Conservation (phyloP, 2,797 vertebrate genomes). For the Potorous gilbertii region DNA sequence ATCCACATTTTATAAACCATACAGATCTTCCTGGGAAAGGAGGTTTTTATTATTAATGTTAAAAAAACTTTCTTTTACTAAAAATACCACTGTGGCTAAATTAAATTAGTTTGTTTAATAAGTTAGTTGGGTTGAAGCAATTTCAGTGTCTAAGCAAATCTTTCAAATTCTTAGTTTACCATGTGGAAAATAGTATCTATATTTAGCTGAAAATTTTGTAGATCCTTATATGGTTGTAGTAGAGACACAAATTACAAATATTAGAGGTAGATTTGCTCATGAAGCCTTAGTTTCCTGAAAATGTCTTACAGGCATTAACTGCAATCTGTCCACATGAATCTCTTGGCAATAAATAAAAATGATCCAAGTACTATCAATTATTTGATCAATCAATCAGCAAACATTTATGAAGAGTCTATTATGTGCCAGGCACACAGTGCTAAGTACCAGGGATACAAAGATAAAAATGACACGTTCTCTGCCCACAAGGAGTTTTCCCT, state of each 20-base stretch:
- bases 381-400: too few species aligned
- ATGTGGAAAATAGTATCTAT: not conserved
- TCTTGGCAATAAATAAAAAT: not conserved
- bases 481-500: not conserved
- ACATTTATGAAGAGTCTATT: too few species aligned
- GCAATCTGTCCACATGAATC: not conserved
- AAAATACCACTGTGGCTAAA: slow-evolving; percentile 11
- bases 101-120: slow-evolving; percentile 24
- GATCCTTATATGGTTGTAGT: not conserved
- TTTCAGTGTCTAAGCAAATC: slow-evolving; percentile 31
- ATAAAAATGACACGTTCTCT: not conserved
- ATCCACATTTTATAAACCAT: not conserved
- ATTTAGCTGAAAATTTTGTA: slow-evolving; percentile 12
- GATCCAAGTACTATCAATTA: too few species aligned
- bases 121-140: slow-evolving; percentile 24
- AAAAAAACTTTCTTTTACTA: slow-evolving; percentile 18
- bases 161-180: slow-evolving; percentile 19
- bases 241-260: not conserved
- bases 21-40: not conserved
- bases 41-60: slow-evolving; percentile 34
- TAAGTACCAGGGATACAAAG: not conserved
- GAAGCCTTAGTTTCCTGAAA: not conserved
- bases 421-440: too few species aligned
- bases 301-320: not conserved
- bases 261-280: not conserved